Evolutionary conservation across 2,797 vertebrate species (phyloP), one percentile per base, ranked within the genome.

Genomic region (Liparis tanakae): DNA sequence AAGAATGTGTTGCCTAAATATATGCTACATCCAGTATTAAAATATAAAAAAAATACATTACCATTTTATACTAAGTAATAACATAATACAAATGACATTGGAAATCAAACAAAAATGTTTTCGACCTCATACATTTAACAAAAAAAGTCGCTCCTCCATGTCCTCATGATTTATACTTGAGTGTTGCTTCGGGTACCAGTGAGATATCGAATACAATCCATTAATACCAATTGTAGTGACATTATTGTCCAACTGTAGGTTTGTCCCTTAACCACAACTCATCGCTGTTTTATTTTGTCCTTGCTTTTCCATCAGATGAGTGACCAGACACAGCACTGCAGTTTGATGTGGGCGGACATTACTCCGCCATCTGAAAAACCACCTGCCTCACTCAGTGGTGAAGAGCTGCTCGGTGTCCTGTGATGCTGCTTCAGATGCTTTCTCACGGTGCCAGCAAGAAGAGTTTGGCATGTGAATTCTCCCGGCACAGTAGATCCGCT

Each of bases 361-460:
- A 53, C 20, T 59, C 20, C 13, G 7, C 54, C 67, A 36, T 43
- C 54, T 64, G n/a, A 70, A 57, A n/a, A 69, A 34, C 36, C 74
- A 58, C 54, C 33, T 20, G 46, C 55, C 30, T 70, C 53, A 6
- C 18, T 12, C 15, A 17, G 61, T 54, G 50, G 6, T 25, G 13
- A 44, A 34, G 25, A 54, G 50, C 50, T 54, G 20, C 25, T 70
- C 57, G n/a, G 6, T 22, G 22, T 54, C 37, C 37, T 71, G 22
- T 54, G 59, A 62, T 43, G 58, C 69, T 63, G 37, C 59, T 55
- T 71, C 59, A 46, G 25, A 62, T 13, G 12, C 36, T 43, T 43
- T 53, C 36, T 33, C 25, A 36, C 18, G 2, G 8, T 62, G 39
- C 50, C 59, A 54, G 30, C 8, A 15, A 62, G 69, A 71, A 6